Evolutionary conservation across 2,113 vertebrate species (phyloP).

Genomic region (Myrmecobius fasciatus): DNA sequence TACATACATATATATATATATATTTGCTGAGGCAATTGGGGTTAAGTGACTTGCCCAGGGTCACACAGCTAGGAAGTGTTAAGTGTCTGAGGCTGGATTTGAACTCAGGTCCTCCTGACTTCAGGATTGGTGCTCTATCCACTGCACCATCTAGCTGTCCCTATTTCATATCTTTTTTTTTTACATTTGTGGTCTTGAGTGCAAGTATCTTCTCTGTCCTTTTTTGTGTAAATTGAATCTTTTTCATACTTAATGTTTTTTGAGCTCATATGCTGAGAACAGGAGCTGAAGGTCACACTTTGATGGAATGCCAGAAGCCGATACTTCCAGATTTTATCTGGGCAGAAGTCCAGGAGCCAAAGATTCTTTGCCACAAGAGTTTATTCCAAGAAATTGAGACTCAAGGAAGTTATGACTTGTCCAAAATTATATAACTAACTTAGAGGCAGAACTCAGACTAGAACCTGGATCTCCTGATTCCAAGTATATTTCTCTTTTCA

Average conservation of each 20-base stretch:
- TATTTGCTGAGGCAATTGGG: too few relatives aligned
- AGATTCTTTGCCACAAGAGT: background rate
- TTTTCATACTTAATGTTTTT: background rate
- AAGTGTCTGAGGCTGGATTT: too few relatives aligned
- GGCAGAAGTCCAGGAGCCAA: background rate
- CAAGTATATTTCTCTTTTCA: background rate
- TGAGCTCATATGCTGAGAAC: background rate
- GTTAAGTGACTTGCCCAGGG: too few relatives aligned
- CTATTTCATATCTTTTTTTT: background rate
- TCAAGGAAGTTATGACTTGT: background rate
- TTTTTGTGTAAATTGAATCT: background rate
- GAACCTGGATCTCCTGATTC: background rate
- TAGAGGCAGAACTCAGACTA: background rate
- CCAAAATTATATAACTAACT: background rate
- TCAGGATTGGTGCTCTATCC: too few relatives aligned
- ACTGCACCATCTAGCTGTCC: too few relatives aligned
- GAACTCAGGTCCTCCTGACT: too few relatives aligned
- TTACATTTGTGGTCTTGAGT: background rate
- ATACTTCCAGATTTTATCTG: too few relatives aligned
- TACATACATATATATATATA: too few relatives aligned
- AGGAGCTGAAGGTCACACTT: background rate
- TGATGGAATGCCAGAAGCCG: background rate
- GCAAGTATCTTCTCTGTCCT: background rate
- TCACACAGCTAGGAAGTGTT: too few relatives aligned
- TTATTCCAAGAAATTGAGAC: background rate